phyloP scores from a whole-genome alignment of 1,140 invertebrate genomes.

The Plectrocnemia conspersa region DNA sequence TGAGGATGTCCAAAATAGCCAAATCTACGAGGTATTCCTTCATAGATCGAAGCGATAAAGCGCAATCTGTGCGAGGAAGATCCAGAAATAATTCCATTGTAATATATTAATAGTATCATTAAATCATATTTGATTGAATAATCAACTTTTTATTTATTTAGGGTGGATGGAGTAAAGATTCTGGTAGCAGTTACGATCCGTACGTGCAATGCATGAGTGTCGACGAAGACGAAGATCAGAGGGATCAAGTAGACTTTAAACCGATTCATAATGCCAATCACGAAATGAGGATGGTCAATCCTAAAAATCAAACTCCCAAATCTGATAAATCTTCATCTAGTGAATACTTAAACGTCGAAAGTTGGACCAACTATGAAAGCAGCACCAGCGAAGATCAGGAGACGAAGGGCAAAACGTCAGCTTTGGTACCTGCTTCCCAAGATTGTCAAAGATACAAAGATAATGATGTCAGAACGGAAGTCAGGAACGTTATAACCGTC shows the following conservation, averaged over 20 bases:
- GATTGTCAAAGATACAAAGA: not conserved
- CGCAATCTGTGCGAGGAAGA: constrained; percentile 6
- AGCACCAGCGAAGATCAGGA: not conserved
- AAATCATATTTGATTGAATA: no score
- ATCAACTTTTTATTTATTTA: no score
- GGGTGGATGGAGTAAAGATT: no score
- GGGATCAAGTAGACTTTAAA: no score
- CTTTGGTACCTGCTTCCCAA: no score
- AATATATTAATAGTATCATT: no score
- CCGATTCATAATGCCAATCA: not conserved
- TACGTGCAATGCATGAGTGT: no score
- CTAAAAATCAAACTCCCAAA: not conserved
- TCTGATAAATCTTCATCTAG: not conserved
- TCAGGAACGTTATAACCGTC: not conserved
- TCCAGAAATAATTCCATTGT: not conserved
- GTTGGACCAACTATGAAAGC: constrained; percentile 5
- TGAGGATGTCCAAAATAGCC: not conserved
- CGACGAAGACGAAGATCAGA: constrained; percentile 6
- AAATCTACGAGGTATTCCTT: no score
- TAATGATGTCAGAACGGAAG: not conserved
- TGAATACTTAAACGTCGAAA: constrained; percentile 9
- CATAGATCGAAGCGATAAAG: not conserved
- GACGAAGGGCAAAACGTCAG: no score
- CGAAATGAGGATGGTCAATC: constrained; percentile 3
- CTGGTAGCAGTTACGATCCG: no score